Evolutionary conservation across 2,888 invertebrate species (phyloP), one percentile per base, ranked within the genome.

Genomic region (Cenopis cana): DNA sequence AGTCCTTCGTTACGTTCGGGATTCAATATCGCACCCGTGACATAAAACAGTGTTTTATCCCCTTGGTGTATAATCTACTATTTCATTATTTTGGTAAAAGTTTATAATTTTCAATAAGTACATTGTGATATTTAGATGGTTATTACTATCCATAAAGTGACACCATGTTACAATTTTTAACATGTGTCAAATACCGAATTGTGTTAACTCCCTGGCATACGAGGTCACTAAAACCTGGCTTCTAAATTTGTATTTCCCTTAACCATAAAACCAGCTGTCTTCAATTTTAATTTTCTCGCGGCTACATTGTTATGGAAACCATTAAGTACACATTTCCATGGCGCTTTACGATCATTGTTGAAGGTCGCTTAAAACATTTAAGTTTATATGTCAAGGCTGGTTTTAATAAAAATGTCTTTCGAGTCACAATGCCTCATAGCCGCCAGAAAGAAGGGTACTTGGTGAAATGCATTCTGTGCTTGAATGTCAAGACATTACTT

Each of bases 311-410:
- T 33, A 41, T 59, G 12, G 17, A 14, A 12, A 0, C 24, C 41
- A 33, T 33, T 68, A 33, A 33, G 33, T 6, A 46, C 12, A 46
- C 55, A 67, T 61, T 67, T 61, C 50, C 41, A 67, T 71, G 18
- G 12, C 46, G n/a, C 36, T 67, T 67, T 71, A 67, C 61, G 55
- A 50, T 17, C 59, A 2, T n/a, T 17, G 54, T 20, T 54, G 52
- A 70, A 66, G 59, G 36, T 29, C 46, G 36, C 24, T 60, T 54
- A 24, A 61, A 55, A 67, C 61, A 66, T 61, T 66, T 66, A 61
- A 71, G 55, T 60, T 66, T 71, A 66, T 59, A 59, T 65, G 70
- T 71, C 52, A 49, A 70, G 66, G 69, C 41, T 36, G 65, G 49
- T 60, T 61, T 67, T 71, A 61, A 61, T 67, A 67, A 67, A 70